These are phyloP conservation scores for Chiloscyllium plagiosum DNA, from an alignment of 2,113 vertebrate genomes.

Conservation along the genomic window DNA sequence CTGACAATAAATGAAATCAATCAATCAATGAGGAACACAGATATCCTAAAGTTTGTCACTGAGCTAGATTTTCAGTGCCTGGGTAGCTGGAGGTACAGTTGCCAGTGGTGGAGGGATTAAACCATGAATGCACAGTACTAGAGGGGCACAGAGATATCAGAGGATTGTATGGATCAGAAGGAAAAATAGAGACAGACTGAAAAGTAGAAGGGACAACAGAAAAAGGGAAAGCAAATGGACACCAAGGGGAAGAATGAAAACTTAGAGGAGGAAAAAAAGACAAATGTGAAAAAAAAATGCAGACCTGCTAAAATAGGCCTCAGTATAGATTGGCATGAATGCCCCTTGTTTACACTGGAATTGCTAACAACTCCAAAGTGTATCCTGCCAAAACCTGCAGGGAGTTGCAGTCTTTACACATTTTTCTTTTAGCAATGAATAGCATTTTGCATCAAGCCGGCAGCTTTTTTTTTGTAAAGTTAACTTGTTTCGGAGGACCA, in stretches of 20 bases:
- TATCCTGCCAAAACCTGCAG: neutral
- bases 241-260: neutral
- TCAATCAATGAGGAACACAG: neutral
- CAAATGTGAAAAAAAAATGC: neutral
- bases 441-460: neutral
- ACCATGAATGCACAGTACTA: neutral
- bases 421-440: neutral
- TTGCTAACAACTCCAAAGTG: neutral
- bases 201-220: neutral
- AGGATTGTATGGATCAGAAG: neutral
- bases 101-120: neutral
- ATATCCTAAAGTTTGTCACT: neutral
- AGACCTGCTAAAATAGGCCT: neutral
- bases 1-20: too few relatives aligned
- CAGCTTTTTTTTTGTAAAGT: neutral
- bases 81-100: neutral
- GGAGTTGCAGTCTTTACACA: neutral
- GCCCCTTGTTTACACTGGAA: neutral
- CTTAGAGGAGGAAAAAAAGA: neutral
- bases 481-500: neutral
- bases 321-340: neutral
- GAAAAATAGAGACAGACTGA: neutral
- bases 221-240: neutral
- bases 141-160: neutral
- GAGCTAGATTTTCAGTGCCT: neutral